phyloP scores from a whole-genome alignment of 2,113 vertebrate species.

The Ictalurus punctatus region DNA sequence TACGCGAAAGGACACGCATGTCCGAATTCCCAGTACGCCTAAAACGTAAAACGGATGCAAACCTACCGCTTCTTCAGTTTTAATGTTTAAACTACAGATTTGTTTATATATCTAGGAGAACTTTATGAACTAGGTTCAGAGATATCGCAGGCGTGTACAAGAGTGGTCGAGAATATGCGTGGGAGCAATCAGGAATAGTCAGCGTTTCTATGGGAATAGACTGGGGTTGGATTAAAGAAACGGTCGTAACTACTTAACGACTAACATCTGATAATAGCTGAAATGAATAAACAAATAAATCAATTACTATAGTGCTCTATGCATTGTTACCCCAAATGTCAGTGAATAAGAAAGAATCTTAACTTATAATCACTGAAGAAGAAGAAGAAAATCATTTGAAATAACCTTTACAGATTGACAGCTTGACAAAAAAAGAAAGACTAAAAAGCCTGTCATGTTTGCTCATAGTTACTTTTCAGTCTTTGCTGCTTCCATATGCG shows the following conservation, averaged over 20 bases:
- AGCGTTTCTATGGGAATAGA: background rate
- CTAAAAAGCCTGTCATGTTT: background rate
- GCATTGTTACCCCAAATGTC: background rate
- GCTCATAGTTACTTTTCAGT: conserved; percentile 5
- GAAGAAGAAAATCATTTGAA: background rate
- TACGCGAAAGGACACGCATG: no score
- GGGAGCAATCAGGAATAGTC: background rate
- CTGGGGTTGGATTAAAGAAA: background rate
- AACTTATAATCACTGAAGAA: background rate
- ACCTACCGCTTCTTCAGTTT: background rate
- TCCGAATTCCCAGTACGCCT: no score
- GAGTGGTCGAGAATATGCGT: background rate
- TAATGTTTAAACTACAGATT: background rate
- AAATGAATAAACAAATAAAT: background rate
- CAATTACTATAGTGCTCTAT: background rate
- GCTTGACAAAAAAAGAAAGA: background rate
- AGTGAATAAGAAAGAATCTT: background rate
- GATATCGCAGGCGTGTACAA: background rate
- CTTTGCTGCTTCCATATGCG: background rate
- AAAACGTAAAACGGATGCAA: no score
- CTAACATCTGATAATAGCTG: background rate
- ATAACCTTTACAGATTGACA: no score
- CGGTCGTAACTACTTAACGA: background rate
- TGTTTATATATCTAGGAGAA: background rate
- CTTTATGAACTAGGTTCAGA: background rate